Evolutionary conservation across 1,140 invertebrate genomes (phyloP), one percentile per base, ranked within the genome.

Genomic region (Drosophila repletoides): DNA sequence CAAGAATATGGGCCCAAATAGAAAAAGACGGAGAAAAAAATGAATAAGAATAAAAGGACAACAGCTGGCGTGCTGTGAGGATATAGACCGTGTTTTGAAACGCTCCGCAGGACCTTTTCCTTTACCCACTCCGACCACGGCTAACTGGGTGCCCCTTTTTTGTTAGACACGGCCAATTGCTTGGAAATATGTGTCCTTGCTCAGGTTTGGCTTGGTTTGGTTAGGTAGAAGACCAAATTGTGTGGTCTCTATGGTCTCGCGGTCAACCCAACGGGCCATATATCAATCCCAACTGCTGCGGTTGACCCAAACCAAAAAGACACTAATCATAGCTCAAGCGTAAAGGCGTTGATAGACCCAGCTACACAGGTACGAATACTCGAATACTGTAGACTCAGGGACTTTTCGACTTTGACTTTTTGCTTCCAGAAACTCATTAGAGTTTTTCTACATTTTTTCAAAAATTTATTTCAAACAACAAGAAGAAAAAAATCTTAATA

Each of bases 291-390:
- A 55, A 69, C 58, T 72, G n/a, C n/a, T n/a, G 70, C 65, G 70
- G 70, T 72, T 72, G 70, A 69, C 65, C 70, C 41, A 29, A 55
- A 55, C 59, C 59, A 69, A n/a, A n/a, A n/a, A 73, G 77, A 84
- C 77, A 79, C 77, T 83, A 84, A 83, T 83, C 77, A 83, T 79
- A 74, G 77, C 76, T 79, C 70, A 83, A 69, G 77, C 77, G 79
- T 83, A 67, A 67, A 83, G 77, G 79, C 77, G 77, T 84, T 83
- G 79, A 84, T 83, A 63, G 58, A 29, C 28, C 43, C 21, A 21
- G 10, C 19, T 29, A 6, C 3, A 17, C 28, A 66, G 52, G 53
- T 49, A 64, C 31, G 28, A 29, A 40, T 14, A n/a, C n/a, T 24
- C 55, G 12, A 2, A 4, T 34, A 40, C 51, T 10, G 9, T 14